Conservation (phyloP, 2,113 vertebrate species). For the Helogale parvula region DNA sequence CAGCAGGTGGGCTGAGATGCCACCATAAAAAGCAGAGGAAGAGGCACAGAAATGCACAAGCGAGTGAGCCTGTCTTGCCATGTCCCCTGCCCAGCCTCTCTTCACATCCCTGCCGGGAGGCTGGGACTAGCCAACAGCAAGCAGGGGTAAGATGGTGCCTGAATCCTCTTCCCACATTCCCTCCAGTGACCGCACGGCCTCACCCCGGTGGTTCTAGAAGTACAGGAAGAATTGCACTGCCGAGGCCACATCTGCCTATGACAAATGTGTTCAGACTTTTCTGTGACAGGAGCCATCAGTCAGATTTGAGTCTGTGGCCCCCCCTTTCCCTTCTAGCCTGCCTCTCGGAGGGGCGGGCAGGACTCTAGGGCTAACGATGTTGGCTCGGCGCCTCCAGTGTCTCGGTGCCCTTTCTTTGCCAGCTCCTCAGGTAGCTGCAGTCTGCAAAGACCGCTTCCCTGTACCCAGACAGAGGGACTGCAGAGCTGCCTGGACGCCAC, state of each 20-base stretch:
- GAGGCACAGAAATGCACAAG: not conserved
- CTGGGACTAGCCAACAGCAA: not conserved
- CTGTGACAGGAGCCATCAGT: conserved; percentile 52
- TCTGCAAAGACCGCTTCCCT: not conserved
- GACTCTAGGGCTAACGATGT: not conserved
- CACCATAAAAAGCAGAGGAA: not conserved
- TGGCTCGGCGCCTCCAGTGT: not conserved
- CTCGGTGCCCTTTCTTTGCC: not conserved
- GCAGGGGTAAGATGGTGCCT: not conserved
- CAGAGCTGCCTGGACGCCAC: not conserved
- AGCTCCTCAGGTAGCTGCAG: not conserved
- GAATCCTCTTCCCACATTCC: not conserved
- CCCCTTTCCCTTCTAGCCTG: not conserved
- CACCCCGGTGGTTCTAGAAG: not conserved
- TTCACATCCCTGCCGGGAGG: not conserved
- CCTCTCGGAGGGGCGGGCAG: not conserved
- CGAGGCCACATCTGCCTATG: not conserved
- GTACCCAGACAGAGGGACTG: not conserved
- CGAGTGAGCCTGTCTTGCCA: not conserved
- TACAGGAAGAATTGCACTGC: not conserved
- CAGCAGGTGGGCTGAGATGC: not conserved
- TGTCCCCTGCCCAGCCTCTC: not conserved
- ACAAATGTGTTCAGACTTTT: conserved; percentile 30
- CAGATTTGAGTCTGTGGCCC: not conserved
- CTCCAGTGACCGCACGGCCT: not conserved